Conservation (phyloP, 2,113 vertebrate species). For the Ceuthmochares aereus region DNA sequence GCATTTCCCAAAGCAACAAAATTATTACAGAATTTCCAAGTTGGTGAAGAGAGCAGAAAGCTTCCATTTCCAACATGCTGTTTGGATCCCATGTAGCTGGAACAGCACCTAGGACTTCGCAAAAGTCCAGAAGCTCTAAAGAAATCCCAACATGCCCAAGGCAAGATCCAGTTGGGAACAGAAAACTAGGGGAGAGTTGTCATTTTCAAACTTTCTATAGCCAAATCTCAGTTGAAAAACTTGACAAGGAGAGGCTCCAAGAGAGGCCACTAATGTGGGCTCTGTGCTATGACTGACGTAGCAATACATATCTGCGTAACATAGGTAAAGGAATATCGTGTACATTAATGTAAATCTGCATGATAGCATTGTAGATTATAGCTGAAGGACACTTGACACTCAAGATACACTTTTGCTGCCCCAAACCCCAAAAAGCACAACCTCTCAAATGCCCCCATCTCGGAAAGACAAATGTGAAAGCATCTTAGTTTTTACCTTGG, state of each 20-base stretch:
- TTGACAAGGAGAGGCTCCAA: neutral
- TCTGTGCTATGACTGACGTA: neutral
- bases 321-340: too few species aligned
- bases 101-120: neutral
- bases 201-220: neutral
- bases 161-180: neutral
- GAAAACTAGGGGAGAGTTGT: neutral
- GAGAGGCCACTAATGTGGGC: neutral
- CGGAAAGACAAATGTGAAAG: neutral
- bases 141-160: neutral
- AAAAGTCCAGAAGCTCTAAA: neutral
- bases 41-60: neutral
- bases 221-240: neutral
- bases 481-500: constrained; percentile 85
- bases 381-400: neutral
- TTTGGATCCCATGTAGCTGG: neutral
- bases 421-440: neutral
- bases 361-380: fast-evolving
- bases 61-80: neutral
- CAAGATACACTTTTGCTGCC: neutral
- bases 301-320: fast-evolving
- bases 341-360: neutral
- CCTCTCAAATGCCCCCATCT: neutral
- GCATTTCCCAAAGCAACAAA: neutral
- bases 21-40: neutral